Conservation (phyloP, 2,888 invertebrate species). For the Ormyrus pomaceus region DNA sequence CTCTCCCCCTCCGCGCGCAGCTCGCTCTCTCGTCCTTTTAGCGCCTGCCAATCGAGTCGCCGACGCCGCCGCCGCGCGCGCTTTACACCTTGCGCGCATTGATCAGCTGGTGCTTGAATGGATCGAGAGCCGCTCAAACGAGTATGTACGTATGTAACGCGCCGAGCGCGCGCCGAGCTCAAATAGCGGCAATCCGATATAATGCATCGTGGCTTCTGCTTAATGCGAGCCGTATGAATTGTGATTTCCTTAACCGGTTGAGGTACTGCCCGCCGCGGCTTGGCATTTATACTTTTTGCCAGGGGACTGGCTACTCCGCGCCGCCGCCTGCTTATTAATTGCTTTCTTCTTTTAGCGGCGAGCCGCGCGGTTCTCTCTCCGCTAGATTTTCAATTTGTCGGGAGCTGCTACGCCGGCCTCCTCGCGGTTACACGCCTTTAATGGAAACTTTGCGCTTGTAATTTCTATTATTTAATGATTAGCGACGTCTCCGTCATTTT, state of each 20-base stretch:
- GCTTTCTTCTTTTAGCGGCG: conserved; percentile 34
- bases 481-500: not conserved
- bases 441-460: conserved; percentile 21
- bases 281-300: conserved; percentile 39
- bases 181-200: conserved; percentile 38
- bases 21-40: conserved; percentile 1
- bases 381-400: conserved; percentile 46
- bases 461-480: conserved; percentile 37
- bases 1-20: not conserved
- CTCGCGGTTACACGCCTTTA: not conserved
- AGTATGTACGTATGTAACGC: not conserved
- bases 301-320: not conserved
- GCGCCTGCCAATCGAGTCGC: not conserved
- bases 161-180: not conserved
- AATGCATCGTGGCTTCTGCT: conserved; percentile 15
- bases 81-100: conserved; percentile 45
- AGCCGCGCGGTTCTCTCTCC: not conserved
- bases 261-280: not conserved
- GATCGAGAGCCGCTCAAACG: not conserved
- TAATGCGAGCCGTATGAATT: conserved; percentile 40
- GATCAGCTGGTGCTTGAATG: conserved; percentile 38
- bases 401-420: not conserved
- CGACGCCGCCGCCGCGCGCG: no score
- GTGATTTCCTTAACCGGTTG: conserved; percentile 52
- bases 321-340: conserved; percentile 44